These are phyloP conservation scores for Nylanderia fulva DNA, from an alignment of 1,140 invertebrate genomes.

Conservation along the genomic window DNA sequence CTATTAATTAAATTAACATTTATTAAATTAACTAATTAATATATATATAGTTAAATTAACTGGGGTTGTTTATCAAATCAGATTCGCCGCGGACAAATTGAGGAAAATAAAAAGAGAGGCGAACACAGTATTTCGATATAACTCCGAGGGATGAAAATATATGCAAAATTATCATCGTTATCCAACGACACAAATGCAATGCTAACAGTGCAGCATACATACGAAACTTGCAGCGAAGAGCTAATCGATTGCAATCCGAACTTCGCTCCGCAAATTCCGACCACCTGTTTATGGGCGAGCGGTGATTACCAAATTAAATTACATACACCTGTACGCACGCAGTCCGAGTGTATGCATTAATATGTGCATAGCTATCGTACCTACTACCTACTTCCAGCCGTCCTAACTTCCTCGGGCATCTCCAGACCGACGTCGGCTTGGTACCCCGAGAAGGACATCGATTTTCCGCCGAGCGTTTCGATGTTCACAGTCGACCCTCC, in stretches of 20 bases:
- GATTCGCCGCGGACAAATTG: slow-evolving; percentile 8
- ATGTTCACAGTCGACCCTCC: slow-evolving; percentile 64
- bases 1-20: no score
- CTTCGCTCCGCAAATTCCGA: slow-evolving; percentile 51
- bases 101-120: no score
- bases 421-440: slow-evolving; percentile 39
- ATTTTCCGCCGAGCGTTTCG: slow-evolving; percentile 73
- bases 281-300: slow-evolving; percentile 50
- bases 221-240: slow-evolving; percentile 31
- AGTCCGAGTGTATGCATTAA: slow-evolving; percentile 32
- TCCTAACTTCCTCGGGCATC: slow-evolving; percentile 50
- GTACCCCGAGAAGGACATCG: slow-evolving; percentile 69
- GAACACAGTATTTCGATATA: slow-evolving; percentile 20
- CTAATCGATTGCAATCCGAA: slow-evolving; percentile 55
- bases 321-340: slow-evolving; percentile 52
- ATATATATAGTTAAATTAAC: no score
- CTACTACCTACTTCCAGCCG: slow-evolving; percentile 18
- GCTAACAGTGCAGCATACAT: slow-evolving; percentile 11
- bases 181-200: slow-evolving; percentile 52
- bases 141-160: slow-evolving; percentile 36
- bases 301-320: slow-evolving; percentile 60
- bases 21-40: no score
- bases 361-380: slow-evolving; percentile 27
- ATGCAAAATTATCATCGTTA: slow-evolving; percentile 44
- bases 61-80: neutral